Evolutionary conservation across 2,113 vertebrate species (phyloP).

Genomic region (Sphyrna mokarran): DNA sequence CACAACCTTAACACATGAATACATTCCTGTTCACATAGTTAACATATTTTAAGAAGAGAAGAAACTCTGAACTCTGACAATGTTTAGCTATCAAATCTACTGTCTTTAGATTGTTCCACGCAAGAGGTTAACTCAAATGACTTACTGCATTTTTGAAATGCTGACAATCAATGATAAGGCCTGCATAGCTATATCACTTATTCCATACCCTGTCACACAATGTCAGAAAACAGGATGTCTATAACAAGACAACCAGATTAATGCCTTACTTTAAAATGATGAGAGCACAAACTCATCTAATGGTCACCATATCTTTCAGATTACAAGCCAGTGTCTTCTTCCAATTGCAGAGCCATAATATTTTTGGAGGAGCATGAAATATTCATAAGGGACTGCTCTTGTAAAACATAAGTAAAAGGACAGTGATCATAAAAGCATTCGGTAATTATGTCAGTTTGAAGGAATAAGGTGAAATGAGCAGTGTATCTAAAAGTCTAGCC

Average conservation of each 20-base stretch:
- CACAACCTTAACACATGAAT: not conserved
- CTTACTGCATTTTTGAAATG: not conserved
- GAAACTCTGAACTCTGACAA: not conserved
- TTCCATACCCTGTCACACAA: not conserved
- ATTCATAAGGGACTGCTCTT: not conserved
- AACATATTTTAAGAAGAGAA: not conserved
- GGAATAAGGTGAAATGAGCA: not conserved
- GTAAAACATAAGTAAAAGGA: not conserved
- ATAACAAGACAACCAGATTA: not conserved
- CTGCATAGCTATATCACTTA: not conserved
- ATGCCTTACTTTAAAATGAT: not conserved
- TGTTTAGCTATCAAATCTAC: constrained; percentile 8
- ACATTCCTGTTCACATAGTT: not conserved
- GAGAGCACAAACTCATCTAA: not conserved
- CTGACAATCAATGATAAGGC: not conserved
- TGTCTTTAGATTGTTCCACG: not conserved
- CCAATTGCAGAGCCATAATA: not conserved
- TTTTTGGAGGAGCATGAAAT: not conserved
- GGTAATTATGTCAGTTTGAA: not conserved
- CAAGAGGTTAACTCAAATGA: not conserved
- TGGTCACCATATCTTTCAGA: not conserved
- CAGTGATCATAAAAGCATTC: not conserved
- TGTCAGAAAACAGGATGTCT: not conserved
- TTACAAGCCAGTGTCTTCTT: not conserved
- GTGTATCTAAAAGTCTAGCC: not conserved